Base-by-base conservation (phyloP, 2,113 vertebrate genomes). In the Corythaixoides concolor region DNA sequence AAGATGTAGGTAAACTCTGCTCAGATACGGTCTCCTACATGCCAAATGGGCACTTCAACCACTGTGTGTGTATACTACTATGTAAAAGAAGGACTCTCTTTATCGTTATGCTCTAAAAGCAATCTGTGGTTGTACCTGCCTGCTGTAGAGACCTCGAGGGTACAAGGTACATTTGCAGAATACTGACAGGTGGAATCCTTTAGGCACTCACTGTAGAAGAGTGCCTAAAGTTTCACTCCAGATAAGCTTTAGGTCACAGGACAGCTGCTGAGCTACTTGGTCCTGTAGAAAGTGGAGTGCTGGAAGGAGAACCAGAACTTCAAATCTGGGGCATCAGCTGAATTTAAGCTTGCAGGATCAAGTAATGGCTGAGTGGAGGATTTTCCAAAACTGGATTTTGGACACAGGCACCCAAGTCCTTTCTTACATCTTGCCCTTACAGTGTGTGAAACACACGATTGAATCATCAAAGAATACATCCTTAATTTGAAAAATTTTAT, bases 41-140 rank as follows among this genome's bases (percentile, higher is more conserved):
- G 47, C 5, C 32, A 32, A 20, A 43, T 2, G 4, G 4, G 9
- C 35, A 3, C 39, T 67, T 88, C 59, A 47, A 55, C 30, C 4
- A 19, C 11, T 17, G 5, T 33, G 11, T 21, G 15, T 1, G 0
- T 47, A 41, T 18, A 9, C 6, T 49, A 9, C 33, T 16, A 16
- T 0, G 1, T n/a, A 64, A 64, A 55, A 62, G 30, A 27, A 39
- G 33, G 8, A 62, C 4, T 15, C 15, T 80, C 5, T 59, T 52
- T 72, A 70, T 32, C 8, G 7, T 45, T 35, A 8, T 27, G 41
- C 20, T 62, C 17, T 56, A 53, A 62, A 62, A 67, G 47, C 20
- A 78, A 33, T 14, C 32, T 43, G 8, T 67, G 35, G 6, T 33
- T 2, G 0, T 45, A 45, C 16, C 41, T 73, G 8, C 20, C 45